Percentiles rank a stretch among this genome's conserved stretches.
These are phyloP conservation scores for Avahi laniger DNA, from an alignment of 2,797 vertebrate genomes.

Conservation along the genomic window DNA sequence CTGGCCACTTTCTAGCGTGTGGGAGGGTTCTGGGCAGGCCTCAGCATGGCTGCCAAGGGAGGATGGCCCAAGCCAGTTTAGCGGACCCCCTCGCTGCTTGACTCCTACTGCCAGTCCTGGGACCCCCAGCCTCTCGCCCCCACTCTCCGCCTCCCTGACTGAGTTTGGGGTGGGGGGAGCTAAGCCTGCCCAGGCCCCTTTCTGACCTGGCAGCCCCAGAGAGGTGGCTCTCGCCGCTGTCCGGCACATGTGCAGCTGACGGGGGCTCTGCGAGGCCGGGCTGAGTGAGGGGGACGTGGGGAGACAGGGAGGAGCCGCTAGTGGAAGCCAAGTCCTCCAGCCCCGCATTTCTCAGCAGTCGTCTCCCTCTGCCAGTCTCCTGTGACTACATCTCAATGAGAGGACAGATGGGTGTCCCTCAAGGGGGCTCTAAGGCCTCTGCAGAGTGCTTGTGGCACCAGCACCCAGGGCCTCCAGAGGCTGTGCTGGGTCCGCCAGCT, in stretches of 20 bases:
- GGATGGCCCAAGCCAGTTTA: accelerated
- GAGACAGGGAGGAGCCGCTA: background rate
- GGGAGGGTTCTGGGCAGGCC: background rate
- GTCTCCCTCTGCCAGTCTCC: background rate
- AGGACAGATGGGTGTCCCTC: background rate
- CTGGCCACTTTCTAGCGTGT: accelerated
- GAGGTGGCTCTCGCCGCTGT: background rate
- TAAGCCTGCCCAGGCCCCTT: background rate
- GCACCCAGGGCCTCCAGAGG: background rate
- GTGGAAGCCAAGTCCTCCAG: too few relatives aligned
- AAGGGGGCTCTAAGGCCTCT: background rate
- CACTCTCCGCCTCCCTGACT: background rate
- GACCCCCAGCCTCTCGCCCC: background rate
- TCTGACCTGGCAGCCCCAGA: background rate
- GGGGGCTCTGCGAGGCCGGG: background rate
- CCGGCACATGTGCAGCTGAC: accelerated
- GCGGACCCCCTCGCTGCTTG: too few relatives aligned
- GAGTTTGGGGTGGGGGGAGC: background rate
- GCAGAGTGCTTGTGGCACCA: too few relatives aligned
- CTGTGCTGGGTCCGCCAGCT: background rate
- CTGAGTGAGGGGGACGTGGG: accelerated
- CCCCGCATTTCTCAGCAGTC: background rate
- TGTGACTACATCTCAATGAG: background rate
- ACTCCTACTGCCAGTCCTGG: background rate
- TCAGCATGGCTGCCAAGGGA: background rate